These are phyloP conservation scores for Tangara arthus DNA, from an alignment of 2,797 vertebrate genomes.

Conservation along the genomic window DNA sequence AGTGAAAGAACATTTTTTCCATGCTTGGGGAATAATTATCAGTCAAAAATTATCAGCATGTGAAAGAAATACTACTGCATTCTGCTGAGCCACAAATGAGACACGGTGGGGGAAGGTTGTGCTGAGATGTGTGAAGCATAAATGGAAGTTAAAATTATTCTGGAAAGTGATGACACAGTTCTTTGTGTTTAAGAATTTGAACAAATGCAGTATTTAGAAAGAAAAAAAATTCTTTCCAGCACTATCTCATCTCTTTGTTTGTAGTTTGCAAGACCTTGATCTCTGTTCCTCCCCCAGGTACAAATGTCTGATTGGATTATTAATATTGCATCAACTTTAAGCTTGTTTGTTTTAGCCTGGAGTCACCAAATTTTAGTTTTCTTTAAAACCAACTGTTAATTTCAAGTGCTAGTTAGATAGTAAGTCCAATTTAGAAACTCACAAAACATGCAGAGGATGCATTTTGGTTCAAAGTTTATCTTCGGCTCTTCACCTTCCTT, in stretches of 20 bases:
- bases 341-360: slow-evolving; percentile 43
- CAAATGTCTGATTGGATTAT: slow-evolving; percentile 66
- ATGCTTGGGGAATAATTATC: background rate
- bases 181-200: background rate
- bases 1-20: background rate
- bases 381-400: slow-evolving; percentile 3
- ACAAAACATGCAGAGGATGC: background rate
- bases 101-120: background rate
- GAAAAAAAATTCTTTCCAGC: background rate
- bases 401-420: background rate
- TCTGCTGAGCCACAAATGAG: background rate
- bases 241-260: slow-evolving; percentile 42
- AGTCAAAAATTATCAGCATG: background rate
- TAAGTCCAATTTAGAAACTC: background rate
- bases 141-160: background rate
- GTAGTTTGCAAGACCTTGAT: slow-evolving; percentile 63
- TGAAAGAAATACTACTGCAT: background rate
- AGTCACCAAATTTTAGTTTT: slow-evolving; percentile 45
- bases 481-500: background rate
- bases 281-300: slow-evolving; percentile 67
- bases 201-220: background rate
- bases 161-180: background rate
- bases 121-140: background rate
- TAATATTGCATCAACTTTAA: slow-evolving; percentile 70
- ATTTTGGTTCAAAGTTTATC: background rate